phyloP scores from a whole-genome alignment of 2,113 vertebrate species.

The Burhinus oedicnemus region DNA sequence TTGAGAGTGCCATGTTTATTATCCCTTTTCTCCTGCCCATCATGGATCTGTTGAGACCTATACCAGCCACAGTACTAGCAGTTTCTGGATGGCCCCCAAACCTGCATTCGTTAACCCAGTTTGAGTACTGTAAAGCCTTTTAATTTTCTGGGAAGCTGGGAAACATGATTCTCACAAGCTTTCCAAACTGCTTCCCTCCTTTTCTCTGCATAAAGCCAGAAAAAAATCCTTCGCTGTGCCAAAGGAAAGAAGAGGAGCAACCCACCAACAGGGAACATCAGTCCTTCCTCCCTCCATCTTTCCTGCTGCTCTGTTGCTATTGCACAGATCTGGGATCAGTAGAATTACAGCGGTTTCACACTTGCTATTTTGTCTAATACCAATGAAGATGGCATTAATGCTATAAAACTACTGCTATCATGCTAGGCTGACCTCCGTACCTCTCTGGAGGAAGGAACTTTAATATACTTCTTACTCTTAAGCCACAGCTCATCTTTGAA shows the following conservation, averaged over 20 bases:
- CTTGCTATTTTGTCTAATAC: not conserved
- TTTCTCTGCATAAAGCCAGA: not conserved
- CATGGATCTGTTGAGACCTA: not conserved
- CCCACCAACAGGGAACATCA: not conserved
- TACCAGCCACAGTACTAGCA: not conserved
- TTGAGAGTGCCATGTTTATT: not conserved
- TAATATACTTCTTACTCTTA: not conserved
- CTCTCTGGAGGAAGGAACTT: not conserved
- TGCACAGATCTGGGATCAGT: not conserved
- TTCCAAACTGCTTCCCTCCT: not conserved
- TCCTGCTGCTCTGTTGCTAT: not conserved
- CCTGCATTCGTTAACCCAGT: not conserved
- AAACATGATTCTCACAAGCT: not conserved
- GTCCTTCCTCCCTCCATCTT: not conserved
- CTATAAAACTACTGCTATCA: not conserved
- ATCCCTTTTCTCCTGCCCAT: not conserved
- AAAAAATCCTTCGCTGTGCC: not conserved
- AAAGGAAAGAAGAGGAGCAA: not conserved
- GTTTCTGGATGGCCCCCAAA: not conserved
- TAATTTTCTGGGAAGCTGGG: not conserved
- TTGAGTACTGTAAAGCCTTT: not conserved
- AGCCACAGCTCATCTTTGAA: conserved; percentile 35
- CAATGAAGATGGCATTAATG: not conserved
- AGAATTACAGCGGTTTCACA: not conserved
- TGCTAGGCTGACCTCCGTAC: not conserved